phyloP scores from a whole-genome alignment of 2,888 invertebrate species.

The Harpalus rubripes region DNA sequence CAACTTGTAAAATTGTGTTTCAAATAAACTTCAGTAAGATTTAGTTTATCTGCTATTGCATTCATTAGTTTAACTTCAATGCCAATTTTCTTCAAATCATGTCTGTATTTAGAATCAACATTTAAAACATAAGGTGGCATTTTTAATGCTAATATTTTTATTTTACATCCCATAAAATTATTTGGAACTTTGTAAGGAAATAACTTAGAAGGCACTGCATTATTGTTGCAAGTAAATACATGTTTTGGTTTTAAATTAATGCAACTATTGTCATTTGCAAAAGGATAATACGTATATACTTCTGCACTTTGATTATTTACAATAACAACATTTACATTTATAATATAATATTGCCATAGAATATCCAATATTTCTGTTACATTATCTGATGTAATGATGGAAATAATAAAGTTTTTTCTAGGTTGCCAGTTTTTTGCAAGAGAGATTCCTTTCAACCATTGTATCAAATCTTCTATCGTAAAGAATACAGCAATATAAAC shows the following conservation, averaged over 20 bases:
- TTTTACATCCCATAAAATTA: slow-evolving; percentile 15
- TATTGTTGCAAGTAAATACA: slow-evolving; percentile 10
- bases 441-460: not conserved
- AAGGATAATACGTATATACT: slow-evolving; percentile 30
- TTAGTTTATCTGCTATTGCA: slow-evolving; percentile 46
- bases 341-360: slow-evolving; percentile 14
- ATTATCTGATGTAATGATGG: not conserved
- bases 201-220: not conserved
- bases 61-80: slow-evolving; percentile 48
- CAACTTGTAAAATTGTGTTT: slow-evolving; percentile 44
- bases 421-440: slow-evolving; percentile 15
- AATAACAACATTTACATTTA: slow-evolving; percentile 25
- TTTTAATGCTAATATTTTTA: slow-evolving; percentile 18
- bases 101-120: not conserved
- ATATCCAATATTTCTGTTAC: not conserved
- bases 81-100: slow-evolving; percentile 25
- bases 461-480: too few species aligned
- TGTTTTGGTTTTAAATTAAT: not conserved
- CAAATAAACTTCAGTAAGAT: slow-evolving; percentile 31
- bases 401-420: slow-evolving; percentile 5
- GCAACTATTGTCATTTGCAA: not conserved
- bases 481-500: too few species aligned
- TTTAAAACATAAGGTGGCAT: slow-evolving; percentile 31
- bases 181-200: slow-evolving; percentile 11
- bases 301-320: not conserved